Conservation (phyloP, 2,797 vertebrate species). For the Loris lydekkerianus region DNA sequence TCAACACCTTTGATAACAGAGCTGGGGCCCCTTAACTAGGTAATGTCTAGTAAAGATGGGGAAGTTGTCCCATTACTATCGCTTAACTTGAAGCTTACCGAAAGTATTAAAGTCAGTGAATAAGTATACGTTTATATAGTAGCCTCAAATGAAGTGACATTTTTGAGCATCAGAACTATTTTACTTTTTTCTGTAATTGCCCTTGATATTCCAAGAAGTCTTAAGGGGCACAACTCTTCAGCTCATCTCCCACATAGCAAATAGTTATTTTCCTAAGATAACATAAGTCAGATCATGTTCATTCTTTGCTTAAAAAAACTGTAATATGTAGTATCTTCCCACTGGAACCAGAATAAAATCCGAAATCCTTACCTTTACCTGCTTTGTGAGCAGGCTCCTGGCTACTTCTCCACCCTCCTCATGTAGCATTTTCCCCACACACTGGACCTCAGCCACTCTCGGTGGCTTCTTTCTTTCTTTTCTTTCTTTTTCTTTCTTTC, state of each 20-base stretch:
- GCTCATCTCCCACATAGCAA: neutral
- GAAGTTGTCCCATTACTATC: neutral
- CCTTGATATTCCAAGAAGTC: constrained; percentile 3
- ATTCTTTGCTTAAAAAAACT: neutral
- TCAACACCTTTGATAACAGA: constrained; percentile 30
- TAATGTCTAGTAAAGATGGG: neutral
- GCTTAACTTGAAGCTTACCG: constrained; percentile 28
- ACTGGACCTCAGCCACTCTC: neutral
- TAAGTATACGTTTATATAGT: neutral
- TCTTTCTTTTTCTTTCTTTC: too few relatives aligned
- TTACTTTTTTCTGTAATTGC: constrained; percentile 3
- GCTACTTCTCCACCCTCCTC: neutral
- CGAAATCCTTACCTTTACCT: neutral
- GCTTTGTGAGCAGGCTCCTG: neutral
- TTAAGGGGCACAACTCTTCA: neutral
- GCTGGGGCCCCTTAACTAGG: neutral
- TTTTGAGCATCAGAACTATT: neutral
- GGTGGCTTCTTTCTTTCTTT: too few relatives aligned
- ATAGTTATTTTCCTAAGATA: constrained; percentile 24
- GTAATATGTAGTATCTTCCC: neutral
- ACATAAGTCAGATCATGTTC: neutral
- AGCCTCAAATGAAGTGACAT: neutral
- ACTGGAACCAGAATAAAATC: neutral
- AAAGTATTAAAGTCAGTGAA: neutral
- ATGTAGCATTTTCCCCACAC: neutral